These are phyloP conservation scores for Muscicapa comitata DNA, from an alignment of 2,797 vertebrate genomes.

Conservation along the genomic window DNA sequence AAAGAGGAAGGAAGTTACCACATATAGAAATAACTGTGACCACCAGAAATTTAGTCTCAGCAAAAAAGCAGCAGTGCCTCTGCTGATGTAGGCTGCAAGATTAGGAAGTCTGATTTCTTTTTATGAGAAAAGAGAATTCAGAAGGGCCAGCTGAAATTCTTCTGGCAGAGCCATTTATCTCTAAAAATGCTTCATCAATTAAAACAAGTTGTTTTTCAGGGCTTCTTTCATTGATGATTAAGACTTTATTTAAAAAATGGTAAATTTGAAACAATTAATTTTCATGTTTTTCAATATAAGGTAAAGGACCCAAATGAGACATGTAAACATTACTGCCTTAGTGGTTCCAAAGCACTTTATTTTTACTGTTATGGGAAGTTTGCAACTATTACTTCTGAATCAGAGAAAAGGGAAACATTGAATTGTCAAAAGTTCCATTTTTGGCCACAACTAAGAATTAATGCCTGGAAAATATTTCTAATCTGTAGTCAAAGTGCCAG, in stretches of 20 bases:
- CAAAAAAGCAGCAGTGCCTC: not conserved
- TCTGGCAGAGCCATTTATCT: not conserved
- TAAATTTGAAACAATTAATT: not conserved
- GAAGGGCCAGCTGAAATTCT: not conserved
- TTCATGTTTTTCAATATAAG: not conserved
- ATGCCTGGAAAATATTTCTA: not conserved
- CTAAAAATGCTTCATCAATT: not conserved
- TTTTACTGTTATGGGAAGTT: not conserved
- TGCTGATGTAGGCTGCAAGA: not conserved
- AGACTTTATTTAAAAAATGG: not conserved
- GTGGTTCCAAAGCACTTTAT: not conserved
- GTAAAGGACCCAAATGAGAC: not conserved
- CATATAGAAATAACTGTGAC: not conserved
- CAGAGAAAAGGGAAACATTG: not conserved
- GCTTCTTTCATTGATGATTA: not conserved
- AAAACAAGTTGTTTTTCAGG: not conserved
- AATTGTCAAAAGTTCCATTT: not conserved
- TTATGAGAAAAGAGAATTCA: not conserved
- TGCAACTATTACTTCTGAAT: not conserved
- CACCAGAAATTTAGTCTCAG: not conserved
- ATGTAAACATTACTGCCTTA: not conserved
- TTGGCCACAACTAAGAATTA: not conserved
- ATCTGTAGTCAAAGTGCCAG: not conserved
- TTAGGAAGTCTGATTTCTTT: not conserved
- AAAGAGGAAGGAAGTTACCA: constrained; percentile 12